Percentiles rank a stretch among this genome's conserved stretches.
Conservation (phyloP, 2,113 vertebrate species). For the Mesoclemmys tuberculata region DNA sequence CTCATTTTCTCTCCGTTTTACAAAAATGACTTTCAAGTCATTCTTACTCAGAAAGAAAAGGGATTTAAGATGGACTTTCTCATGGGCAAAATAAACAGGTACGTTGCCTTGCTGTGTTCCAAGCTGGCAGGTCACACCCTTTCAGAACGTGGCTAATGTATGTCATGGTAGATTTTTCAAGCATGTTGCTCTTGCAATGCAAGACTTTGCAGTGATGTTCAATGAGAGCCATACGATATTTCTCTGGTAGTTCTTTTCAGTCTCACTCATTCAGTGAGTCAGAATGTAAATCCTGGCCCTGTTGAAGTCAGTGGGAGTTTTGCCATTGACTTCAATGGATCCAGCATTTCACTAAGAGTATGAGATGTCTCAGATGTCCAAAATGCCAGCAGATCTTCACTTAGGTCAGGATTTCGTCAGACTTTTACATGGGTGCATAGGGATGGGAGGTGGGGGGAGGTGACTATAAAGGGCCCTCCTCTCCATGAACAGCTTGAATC, state of each 20-base stretch:
- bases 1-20: background rate
- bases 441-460: background rate
- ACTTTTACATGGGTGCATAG: accelerated
- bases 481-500: background rate
- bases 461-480: background rate
- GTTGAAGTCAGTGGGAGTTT: background rate
- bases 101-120: background rate
- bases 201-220: background rate
- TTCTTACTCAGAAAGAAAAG: background rate
- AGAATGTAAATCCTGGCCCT: background rate
- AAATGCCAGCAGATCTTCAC: background rate
- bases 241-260: background rate
- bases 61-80: background rate
- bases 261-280: background rate
- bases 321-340: background rate
- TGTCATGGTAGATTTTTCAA: background rate
- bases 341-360: background rate
- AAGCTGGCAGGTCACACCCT: background rate
- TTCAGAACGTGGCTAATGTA: background rate
- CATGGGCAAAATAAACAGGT: background rate
- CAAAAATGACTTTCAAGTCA: background rate
- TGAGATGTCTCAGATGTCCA: background rate
- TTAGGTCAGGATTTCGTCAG: background rate
- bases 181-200: background rate
- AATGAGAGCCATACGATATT: background rate